These are phyloP conservation scores for Daubentonia madagascariensis DNA, from an alignment of 2,113 vertebrate genomes.

Conservation along the genomic window DNA sequence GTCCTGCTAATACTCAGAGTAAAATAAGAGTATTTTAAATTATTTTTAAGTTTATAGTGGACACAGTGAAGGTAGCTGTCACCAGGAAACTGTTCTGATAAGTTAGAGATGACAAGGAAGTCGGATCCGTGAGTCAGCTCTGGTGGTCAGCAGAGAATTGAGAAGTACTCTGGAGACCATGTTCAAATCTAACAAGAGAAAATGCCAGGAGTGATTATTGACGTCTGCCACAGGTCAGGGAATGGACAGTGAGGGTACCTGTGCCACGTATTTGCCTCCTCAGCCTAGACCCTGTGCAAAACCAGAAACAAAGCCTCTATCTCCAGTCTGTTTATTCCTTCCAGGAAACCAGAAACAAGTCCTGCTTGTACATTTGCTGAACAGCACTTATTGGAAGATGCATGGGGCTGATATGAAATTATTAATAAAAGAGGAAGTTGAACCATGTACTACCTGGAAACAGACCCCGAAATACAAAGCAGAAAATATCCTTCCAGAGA, in stretches of 20 bases:
- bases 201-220: neutral
- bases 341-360: neutral
- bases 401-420: neutral
- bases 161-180: neutral
- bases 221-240: neutral
- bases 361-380: neutral
- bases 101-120: neutral
- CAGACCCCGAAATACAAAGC: neutral
- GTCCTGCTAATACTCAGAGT: neutral
- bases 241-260: neutral
- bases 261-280: neutral
- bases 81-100: neutral
- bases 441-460: constrained; percentile 17
- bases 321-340: neutral
- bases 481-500: constrained; percentile 1
- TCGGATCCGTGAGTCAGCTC: neutral
- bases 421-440: neutral
- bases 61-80: neutral
- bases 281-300: neutral
- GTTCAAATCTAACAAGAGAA: neutral
- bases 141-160: neutral
- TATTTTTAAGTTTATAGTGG: neutral
- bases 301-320: neutral
- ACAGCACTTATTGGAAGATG: neutral
- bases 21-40: neutral